Conservation (phyloP, 2,888 invertebrate species). For the Aleiodes leptofemur region DNA sequence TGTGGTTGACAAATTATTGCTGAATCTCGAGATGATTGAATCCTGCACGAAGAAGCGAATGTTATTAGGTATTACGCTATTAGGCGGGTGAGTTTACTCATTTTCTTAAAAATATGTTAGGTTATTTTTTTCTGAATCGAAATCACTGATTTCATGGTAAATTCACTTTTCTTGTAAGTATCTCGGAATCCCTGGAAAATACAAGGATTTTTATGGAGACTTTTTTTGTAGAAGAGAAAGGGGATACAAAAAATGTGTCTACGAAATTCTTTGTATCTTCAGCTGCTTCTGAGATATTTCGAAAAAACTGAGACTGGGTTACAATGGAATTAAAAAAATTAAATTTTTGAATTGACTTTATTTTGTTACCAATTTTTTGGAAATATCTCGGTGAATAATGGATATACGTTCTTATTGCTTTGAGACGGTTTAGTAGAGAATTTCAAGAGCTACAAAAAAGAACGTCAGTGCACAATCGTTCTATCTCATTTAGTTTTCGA, state of each 20-base stretch:
- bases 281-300: background rate
- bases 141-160: conserved; percentile 23
- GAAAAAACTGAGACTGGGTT: conserved; percentile 3
- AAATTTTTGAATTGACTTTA: no score
- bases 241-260: no score
- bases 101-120: conserved; percentile 6
- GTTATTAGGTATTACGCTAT: conserved; percentile 85
- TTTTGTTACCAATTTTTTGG: no score
- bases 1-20: background rate
- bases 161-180: conserved; percentile 20
- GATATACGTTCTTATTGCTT: no score
- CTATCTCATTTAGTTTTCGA: no score
- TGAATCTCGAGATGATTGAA: conserved; percentile 82
- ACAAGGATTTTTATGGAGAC: no score
- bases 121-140: conserved; percentile 27
- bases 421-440: no score
- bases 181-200: background rate
- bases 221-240: no score
- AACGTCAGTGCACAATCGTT: no score
- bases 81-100: conserved; percentile 82
- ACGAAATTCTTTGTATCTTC: no score
- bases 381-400: no score
- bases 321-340: conserved; percentile 16
- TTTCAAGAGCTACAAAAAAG: no score
- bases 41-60: conserved; percentile 90